A percentile compares a stretch with the other conserved stretches of the same genome.
These are phyloP conservation scores for Azemiops feae DNA, from an alignment of 2,113 vertebrate species.

Conservation along the genomic window DNA sequence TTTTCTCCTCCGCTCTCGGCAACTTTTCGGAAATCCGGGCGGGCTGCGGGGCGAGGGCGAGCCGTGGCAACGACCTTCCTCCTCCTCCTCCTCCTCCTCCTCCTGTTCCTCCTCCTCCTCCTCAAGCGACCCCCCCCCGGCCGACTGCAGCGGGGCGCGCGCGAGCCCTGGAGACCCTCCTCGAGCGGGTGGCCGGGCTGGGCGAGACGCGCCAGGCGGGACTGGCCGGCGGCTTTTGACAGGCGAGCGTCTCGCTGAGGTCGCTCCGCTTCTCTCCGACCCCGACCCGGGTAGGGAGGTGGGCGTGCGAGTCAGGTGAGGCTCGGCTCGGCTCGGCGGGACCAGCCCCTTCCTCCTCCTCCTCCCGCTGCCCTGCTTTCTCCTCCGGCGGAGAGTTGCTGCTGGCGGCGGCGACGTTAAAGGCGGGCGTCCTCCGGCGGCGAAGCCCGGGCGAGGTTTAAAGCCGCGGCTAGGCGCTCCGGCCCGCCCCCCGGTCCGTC, in stretches of 20 bases:
- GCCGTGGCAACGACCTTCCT: too few species aligned
- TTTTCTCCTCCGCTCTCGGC: not conserved
- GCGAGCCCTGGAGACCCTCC: not conserved
- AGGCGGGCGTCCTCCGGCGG: not conserved
- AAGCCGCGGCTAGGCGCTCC: constrained; percentile 29
- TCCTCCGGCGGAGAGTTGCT: not conserved
- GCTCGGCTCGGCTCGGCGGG: not conserved
- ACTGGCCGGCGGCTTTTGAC: not conserved
- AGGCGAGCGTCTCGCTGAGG: too few species aligned
- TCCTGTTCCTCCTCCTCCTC: not conserved
- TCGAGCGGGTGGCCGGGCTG: not conserved
- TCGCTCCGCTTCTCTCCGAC: not conserved
- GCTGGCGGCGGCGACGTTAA: not conserved
- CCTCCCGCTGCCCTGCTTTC: not conserved
- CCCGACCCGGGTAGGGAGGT: too few species aligned
- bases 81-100: not conserved
- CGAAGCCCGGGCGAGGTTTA: constrained; percentile 40
- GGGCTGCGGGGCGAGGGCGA: too few species aligned
- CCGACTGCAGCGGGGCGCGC: not conserved
- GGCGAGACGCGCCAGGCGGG: too few species aligned
- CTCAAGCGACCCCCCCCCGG: not conserved
- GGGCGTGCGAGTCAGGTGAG: not conserved
- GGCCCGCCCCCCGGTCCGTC: not conserved
- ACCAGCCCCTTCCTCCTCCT: too few species aligned
- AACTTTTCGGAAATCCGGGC: not conserved